A percentile compares a stretch with the other conserved stretches of the same genome.
Conservation (phyloP, 1,140 invertebrate genomes). For the Antheraea mylitta region DNA sequence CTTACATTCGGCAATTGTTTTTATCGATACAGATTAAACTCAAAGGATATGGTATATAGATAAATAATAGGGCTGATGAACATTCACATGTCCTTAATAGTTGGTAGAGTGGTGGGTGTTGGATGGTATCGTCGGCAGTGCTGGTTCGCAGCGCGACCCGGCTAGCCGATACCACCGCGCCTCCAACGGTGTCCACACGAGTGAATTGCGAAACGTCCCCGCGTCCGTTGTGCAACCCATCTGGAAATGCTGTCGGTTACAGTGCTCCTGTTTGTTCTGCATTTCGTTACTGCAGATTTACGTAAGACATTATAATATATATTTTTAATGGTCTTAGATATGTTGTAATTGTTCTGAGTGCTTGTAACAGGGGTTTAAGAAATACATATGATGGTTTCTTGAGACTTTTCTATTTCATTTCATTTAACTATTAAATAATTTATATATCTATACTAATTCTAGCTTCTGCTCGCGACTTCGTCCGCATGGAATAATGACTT, state of each 20-base stretch:
- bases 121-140: slow-evolving; percentile 42
- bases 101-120: slow-evolving; percentile 33
- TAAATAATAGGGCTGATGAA: slow-evolving; percentile 42
- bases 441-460: too few relatives aligned
- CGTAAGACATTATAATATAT: slow-evolving; percentile 41
- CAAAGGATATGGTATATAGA: slow-evolving; percentile 19
- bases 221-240: slow-evolving; percentile 40
- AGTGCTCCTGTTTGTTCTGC: slow-evolving; percentile 49
- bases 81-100: slow-evolving; percentile 62
- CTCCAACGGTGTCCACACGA: slow-evolving; percentile 25
- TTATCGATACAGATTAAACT: too few relatives aligned
- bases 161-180: slow-evolving; percentile 42
- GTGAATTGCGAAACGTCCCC: slow-evolving; percentile 36
- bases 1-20: too few relatives aligned
- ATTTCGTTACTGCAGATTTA: slow-evolving; percentile 55
- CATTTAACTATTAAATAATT: too few relatives aligned
- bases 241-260: slow-evolving; percentile 47
- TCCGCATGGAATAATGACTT: too few relatives aligned
- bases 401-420: too few relatives aligned
- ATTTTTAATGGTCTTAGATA: neutral
- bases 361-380: neutral
- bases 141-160: slow-evolving; percentile 48
- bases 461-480: too few relatives aligned
- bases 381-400: too few relatives aligned
- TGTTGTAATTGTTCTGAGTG: neutral